Evolutionary conservation across 2,797 vertebrate genomes (phyloP), one percentile per base, ranked within the genome.

Genomic region (Brachyrhaphis roseni): DNA sequence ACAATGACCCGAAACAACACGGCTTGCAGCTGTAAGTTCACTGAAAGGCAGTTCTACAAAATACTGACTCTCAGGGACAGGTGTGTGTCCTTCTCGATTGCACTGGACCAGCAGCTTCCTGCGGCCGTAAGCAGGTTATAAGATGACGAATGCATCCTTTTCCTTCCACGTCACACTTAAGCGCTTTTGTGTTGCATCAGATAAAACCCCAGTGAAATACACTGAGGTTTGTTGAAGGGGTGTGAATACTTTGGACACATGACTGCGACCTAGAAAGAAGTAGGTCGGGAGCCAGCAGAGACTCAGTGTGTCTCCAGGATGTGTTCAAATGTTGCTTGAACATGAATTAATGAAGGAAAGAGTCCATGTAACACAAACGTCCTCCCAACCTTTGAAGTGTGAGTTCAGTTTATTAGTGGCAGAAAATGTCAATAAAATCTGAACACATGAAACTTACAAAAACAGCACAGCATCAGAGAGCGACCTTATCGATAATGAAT

Each of bases 401-500:
- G 36, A 68, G 41, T 78, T 75, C 51, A 28, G 59, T 72, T 79
- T 64, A 73, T 77, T 53, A 68, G 47, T 12, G 68, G 76, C 26
- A 80, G 18, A 64, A 79, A 43, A 47, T 62, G 49, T 49, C 70
- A 75, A 73, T 46, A 55, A 85, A 77, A 70, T 78, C 41, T 49
- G 46, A 72, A 72, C 51, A 77, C 74, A 76, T 75, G 75, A 71
- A 83, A 76, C 73, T 59, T 55, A 43, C 16, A 28, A 82, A 80
- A 86, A 89, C 75, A 87, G 41, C 79, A 86, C 77, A 84, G 77
- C 70, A 80, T 85, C 75, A 84, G 90, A 53, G 90, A 89, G 85
- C 72, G 90, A 88, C 86, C 86, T 82, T 79, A 90, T 92, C 91
- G 79, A 86, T 91, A 88, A 90, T 87, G 88, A 89, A 89, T 89